A percentile compares a stretch with the other conserved stretches of the same genome.
phyloP scores from a whole-genome alignment of 2,113 vertebrate genomes.

The Mionectes macconnelli region DNA sequence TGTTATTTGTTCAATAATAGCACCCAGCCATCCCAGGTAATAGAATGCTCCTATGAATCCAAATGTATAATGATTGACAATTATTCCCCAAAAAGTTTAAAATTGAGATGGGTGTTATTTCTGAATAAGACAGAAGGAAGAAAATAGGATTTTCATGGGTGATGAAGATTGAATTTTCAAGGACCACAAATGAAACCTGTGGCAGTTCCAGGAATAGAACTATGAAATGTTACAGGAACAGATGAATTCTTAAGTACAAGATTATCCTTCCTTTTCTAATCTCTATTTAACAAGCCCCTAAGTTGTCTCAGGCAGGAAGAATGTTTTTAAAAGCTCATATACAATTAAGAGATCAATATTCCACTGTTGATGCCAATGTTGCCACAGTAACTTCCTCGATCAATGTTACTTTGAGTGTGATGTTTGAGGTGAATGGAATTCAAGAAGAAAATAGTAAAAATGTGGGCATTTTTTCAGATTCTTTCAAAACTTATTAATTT shows the following conservation, averaged over 20 bases:
- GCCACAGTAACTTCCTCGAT: neutral
- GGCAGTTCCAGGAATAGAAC: neutral
- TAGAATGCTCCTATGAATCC: neutral
- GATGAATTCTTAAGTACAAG: neutral
- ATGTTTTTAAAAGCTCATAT: neutral
- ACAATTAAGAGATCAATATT: neutral
- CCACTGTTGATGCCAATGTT: neutral
- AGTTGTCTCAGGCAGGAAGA: neutral
- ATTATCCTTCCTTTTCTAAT: neutral
- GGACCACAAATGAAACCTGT: neutral
- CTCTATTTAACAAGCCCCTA: neutral
- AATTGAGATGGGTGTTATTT: neutral
- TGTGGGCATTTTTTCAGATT: neutral
- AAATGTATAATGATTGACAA: neutral
- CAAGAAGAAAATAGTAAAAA: neutral
- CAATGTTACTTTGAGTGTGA: neutral
- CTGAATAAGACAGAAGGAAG: rapidly evolving
- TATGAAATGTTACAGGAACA: neutral
- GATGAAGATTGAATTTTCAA: neutral
- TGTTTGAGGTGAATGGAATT: neutral
- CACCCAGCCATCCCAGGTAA: neutral
- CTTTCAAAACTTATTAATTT: neutral
- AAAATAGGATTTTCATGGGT: neutral
- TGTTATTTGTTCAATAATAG: neutral
- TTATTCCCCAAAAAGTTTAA: neutral